These are phyloP conservation scores for Chelmon rostratus DNA, from an alignment of 2,797 vertebrate genomes.

Conservation along the genomic window DNA sequence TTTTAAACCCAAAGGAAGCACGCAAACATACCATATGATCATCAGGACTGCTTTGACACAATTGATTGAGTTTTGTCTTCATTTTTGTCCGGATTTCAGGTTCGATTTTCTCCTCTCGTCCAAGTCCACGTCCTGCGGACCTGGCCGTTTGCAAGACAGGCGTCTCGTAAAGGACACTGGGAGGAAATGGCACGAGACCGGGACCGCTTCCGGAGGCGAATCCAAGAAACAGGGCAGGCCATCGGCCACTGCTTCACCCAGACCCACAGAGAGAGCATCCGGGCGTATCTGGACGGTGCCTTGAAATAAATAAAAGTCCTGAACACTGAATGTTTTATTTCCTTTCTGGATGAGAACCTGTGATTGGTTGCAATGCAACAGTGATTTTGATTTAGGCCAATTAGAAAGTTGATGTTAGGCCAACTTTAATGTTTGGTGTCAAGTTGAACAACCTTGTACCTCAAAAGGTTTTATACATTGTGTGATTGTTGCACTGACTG, in stretches of 20 bases:
- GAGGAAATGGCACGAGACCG: conserved; percentile 85
- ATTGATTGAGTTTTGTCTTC: background rate
- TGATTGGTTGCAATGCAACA: conserved; percentile 82
- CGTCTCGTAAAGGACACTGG: conserved; percentile 86
- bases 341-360: conserved; percentile 65
- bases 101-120: conserved; percentile 83
- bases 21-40: background rate
- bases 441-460: conserved; percentile 79
- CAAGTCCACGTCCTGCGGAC: conserved; percentile 85
- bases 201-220: conserved; percentile 82
- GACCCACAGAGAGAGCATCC: conserved; percentile 79
- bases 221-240: conserved; percentile 76
- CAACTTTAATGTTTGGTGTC: conserved; percentile 67
- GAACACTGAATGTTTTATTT: conserved; percentile 60
- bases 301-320: conserved; percentile 37
- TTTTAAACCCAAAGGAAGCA: background rate
- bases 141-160: conserved; percentile 85
- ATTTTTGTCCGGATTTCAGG: conserved; percentile 62
- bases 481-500: conserved; percentile 80
- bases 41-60: too few relatives aligned
- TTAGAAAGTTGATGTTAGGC: conserved; percentile 66
- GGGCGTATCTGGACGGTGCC: conserved; percentile 54
- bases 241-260: conserved; percentile 78
- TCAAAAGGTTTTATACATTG: conserved; percentile 71
- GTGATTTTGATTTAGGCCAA: conserved; percentile 71